Evolutionary conservation across 2,113 vertebrate genomes (phyloP).

Genomic region (Cyprinodon tularosa): DNA sequence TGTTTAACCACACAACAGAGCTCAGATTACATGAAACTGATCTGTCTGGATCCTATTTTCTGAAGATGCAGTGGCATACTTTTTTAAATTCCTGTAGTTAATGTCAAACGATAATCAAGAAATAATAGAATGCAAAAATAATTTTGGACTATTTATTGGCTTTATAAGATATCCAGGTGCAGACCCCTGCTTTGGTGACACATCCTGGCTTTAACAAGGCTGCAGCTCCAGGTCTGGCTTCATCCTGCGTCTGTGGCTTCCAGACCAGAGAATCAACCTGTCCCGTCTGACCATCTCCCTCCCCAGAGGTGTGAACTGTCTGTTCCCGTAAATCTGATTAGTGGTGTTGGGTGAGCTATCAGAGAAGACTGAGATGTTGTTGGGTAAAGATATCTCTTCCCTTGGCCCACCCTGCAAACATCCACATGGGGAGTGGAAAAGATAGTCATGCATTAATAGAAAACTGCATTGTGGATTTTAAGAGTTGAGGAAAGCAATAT

Average conservation of each 20-base stretch:
- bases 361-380: conserved; percentile 73
- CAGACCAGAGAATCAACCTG: conserved; percentile 67
- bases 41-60: background rate
- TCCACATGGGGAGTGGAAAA: conserved; percentile 4
- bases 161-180: no score
- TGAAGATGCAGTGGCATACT: background rate
- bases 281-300: conserved; percentile 79
- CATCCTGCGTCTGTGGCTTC: conserved; percentile 61
- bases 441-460: background rate
- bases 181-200: background rate
- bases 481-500: background rate
- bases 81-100: background rate
- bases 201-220: conserved; percentile 68
- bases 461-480: no score
- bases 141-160: background rate
- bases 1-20: conserved; percentile 10
- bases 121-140: background rate
- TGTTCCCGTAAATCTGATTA: conserved; percentile 80
- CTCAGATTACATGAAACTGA: conserved; percentile 18
- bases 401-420: conserved; percentile 77
- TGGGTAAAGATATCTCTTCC: conserved; percentile 72
- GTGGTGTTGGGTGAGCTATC: conserved; percentile 78
- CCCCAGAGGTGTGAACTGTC: conserved; percentile 80
- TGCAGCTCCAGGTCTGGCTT: conserved; percentile 61
- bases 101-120: background rate